Evolutionary conservation across 2,113 vertebrate genomes (phyloP).

Genomic region (Zapornia atra): DNA sequence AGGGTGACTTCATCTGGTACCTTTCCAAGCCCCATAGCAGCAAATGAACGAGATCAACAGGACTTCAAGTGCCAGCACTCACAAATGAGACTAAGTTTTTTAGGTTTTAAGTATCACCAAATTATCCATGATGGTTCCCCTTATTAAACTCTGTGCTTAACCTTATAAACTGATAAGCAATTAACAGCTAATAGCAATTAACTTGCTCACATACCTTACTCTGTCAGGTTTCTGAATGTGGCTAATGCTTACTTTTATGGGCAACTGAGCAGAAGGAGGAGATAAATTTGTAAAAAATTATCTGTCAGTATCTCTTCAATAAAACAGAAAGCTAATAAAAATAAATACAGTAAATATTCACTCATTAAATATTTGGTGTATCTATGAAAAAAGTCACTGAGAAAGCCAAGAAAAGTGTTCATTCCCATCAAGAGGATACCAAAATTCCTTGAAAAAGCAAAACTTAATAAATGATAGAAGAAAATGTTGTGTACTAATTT

Average conservation of each 20-base stretch:
- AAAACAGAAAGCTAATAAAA: neutral
- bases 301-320: neutral
- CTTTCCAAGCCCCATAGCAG: neutral
- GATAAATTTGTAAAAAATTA: neutral
- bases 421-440: neutral
- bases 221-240: neutral
- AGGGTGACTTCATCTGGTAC: neutral
- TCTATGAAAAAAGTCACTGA: neutral
- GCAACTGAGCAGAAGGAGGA: neutral
- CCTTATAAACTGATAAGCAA: neutral
- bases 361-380: neutral
- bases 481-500: neutral
- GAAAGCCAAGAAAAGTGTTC: neutral
- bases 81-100: neutral
- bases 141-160: neutral
- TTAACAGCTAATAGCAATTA: neutral
- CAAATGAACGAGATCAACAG: neutral
- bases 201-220: neutral
- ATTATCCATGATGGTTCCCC: neutral
- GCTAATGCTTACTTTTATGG: neutral
- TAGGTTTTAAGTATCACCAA: neutral
- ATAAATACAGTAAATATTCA: neutral
- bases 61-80: neutral
- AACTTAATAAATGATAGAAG: neutral
- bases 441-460: neutral